Evolutionary conservation across 2,113 vertebrate species (phyloP).

Genomic region (Stigmatopora argus): DNA sequence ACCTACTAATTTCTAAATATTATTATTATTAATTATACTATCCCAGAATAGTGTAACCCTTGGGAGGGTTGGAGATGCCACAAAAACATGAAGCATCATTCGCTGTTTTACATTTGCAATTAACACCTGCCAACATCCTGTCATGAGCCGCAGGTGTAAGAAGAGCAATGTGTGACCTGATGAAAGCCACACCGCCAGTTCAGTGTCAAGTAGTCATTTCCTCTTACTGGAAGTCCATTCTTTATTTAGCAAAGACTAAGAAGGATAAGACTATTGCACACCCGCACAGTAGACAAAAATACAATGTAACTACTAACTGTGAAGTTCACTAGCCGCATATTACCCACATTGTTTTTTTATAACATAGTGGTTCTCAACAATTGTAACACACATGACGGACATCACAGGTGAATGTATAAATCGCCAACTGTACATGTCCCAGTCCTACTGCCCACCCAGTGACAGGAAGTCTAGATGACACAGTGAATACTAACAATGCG

Average conservation of each 20-base stretch:
- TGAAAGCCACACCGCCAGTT: slow-evolving; percentile 56
- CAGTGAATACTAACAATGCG: slow-evolving; percentile 59
- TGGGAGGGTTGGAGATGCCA: background rate
- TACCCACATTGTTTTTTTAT: slow-evolving; percentile 24
- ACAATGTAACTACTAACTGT: slow-evolving; percentile 35
- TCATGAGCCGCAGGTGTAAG: slow-evolving; percentile 52
- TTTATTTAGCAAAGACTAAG: slow-evolving; percentile 59
- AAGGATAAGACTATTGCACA: slow-evolving; percentile 37
- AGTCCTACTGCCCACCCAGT: slow-evolving; percentile 30
- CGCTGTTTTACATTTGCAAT: slow-evolving; percentile 43
- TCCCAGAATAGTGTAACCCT: background rate
- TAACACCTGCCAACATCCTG: slow-evolving; percentile 62
- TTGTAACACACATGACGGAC: slow-evolving; percentile 18
- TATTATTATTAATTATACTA: background rate
- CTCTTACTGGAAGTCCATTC: slow-evolving; percentile 56
- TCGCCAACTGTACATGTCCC: slow-evolving; percentile 39
- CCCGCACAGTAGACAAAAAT: slow-evolving; percentile 45
- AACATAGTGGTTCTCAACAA: slow-evolving; percentile 4
- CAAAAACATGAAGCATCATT: slow-evolving; percentile 6
- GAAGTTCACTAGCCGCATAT: slow-evolving; percentile 36
- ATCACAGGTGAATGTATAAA: slow-evolving; percentile 41
- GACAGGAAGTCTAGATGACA: slow-evolving; percentile 47
- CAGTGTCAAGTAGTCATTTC: slow-evolving; percentile 58
- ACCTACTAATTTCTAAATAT: background rate
- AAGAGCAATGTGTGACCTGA: slow-evolving; percentile 60